Conservation (phyloP, 2,888 invertebrate species). For the Melitaea athalia region DNA sequence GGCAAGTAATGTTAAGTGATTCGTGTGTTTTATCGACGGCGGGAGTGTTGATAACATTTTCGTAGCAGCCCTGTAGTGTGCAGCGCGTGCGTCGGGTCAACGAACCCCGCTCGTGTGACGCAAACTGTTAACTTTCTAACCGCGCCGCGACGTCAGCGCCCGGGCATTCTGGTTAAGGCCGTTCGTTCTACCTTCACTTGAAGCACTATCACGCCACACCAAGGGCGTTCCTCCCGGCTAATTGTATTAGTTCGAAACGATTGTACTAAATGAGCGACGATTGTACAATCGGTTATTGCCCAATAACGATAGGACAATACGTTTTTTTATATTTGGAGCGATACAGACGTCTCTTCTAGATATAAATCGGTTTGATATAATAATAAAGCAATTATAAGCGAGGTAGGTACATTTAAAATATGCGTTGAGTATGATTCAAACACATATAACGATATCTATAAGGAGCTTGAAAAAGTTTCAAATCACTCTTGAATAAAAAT, state of each 20-base stretch:
- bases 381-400: neutral
- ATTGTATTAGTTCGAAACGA: conserved; percentile 4
- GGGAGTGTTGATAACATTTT: conserved; percentile 10
- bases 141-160: conserved; percentile 70
- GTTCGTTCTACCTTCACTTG: conserved; percentile 58
- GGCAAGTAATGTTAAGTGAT: neutral
- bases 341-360: conserved; percentile 13
- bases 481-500: too few species aligned
- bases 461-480: neutral
- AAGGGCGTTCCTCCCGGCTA: conserved; percentile 32
- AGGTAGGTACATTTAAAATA: neutral
- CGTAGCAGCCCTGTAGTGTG: conserved; percentile 37
- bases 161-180: conserved; percentile 72
- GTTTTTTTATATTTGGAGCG: conserved; percentile 21
- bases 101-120: conserved; percentile 75
- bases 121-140: conserved; percentile 79
- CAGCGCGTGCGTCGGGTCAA: conserved; percentile 54
- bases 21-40: neutral
- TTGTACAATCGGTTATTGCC: conserved; percentile 32
- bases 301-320: conserved; percentile 32
- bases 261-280: neutral
- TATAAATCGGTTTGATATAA: neutral
- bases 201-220: conserved; percentile 35
- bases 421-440: neutral
- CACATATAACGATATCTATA: neutral